phyloP scores from a whole-genome alignment of 1,140 invertebrate genomes.

The Trinorchestia longiramus region DNA sequence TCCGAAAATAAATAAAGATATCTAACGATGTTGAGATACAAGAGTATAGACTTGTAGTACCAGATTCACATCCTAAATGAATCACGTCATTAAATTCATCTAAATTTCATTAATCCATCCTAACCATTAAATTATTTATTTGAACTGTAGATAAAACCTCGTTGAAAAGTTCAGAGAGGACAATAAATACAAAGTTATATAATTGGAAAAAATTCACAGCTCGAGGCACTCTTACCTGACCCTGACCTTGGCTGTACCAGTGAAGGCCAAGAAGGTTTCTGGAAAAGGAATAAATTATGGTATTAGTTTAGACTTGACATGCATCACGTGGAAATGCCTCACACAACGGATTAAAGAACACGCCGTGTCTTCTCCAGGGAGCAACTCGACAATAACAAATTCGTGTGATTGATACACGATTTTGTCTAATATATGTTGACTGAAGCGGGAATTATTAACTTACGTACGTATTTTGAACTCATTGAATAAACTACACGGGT shows the following conservation, averaged over 20 bases:
- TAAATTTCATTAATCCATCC: neutral
- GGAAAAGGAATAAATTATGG: constrained; percentile 1
- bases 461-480: neutral
- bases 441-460: neutral
- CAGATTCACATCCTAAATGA: neutral
- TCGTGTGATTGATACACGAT: neutral
- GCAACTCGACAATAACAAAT: neutral
- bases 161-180: neutral
- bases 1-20: neutral
- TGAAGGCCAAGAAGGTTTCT: neutral
- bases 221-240: neutral
- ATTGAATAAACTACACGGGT: neutral
- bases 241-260: neutral
- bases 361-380: neutral
- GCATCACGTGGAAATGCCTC: neutral
- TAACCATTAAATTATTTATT: too few relatives aligned
- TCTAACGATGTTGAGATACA: neutral
- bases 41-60: neutral
- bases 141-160: neutral
- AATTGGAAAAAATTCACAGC: neutral
- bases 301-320: constrained; percentile 6
- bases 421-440: neutral
- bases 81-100: neutral
- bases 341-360: neutral
- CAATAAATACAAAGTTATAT: neutral